Evolutionary conservation across 92 coral and sea anemone species (phyloP), one percentile per base, ranked within the genome.

Genomic region (Blastomussa wellsi): DNA sequence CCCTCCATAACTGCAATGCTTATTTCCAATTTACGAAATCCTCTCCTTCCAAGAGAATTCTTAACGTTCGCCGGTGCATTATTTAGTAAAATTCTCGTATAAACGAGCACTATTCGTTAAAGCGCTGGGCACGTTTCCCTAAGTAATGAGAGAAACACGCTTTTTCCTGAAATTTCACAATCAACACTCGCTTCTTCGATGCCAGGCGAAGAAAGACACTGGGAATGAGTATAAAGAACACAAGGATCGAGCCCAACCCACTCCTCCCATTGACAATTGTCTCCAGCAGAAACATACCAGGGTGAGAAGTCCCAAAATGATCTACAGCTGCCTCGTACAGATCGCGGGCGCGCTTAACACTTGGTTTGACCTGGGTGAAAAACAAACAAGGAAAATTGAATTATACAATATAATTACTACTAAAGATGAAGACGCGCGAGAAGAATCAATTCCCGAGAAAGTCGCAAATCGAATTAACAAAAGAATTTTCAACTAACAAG

Each of bases 281-380:
- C 3, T 4, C n/a, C 26, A 5, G 5, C 7, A 44, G 39, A 17
- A 59, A 68, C 90, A 24, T 85, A 96, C 98, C 96, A 77, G 98
- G 89, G 51, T 82, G 79, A 5, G 87, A 31, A 1, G 78, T 57
- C 24, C 98, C 98, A 66, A 86, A 91, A 77, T 89, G 84, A 66
- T 92, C 96, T 13, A 94, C 37, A 70, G 92, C 90, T 86, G 86
- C 88, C 80, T 96, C 98, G 86, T 87, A 94, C 37, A 96, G 92
- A 77, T 88, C 77, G 29, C 98, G 93, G 32, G 90, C 85, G 62
- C 90, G 95, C 83, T 87, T 90, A 2, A 86, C 77, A 78, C 93
- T 92, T 28, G 98, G 95, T 24, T 48, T 49, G 14, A 84, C 72
- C 98, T 95, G 86, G 53, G 57, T 41, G 49, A 8, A 44, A 77